Evolutionary conservation across 2,797 vertebrate species (phyloP).

Genomic region (Zalophus californianus): DNA sequence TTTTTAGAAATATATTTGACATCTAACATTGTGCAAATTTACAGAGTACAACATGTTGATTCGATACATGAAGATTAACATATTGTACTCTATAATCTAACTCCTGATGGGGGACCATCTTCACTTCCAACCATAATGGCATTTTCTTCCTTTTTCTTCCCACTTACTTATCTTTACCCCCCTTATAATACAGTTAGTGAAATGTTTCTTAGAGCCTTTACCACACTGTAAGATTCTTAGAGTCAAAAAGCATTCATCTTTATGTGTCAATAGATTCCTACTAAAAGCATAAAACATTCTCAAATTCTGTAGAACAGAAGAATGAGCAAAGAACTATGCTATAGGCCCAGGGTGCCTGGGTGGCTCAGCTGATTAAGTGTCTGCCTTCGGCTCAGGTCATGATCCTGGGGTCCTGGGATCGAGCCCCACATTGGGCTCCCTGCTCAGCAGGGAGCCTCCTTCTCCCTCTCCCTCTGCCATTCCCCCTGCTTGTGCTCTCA

Average conservation of each 20-base stretch:
- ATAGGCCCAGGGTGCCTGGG: too few relatives aligned
- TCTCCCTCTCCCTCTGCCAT: too few relatives aligned
- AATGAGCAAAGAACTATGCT: background rate
- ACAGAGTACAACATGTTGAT: background rate
- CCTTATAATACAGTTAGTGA: background rate
- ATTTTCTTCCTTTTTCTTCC: background rate
- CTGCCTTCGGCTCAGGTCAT: too few relatives aligned
- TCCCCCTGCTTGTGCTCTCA: too few relatives aligned
- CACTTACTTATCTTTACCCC: background rate
- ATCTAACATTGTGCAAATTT: background rate
- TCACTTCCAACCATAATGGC: background rate
- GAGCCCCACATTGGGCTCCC: too few relatives aligned
- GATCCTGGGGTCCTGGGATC: too few relatives aligned
- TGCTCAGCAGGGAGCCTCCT: too few relatives aligned
- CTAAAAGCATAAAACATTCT: background rate
- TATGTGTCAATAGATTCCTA: background rate
- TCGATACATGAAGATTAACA: background rate
- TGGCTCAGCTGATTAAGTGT: too few relatives aligned
- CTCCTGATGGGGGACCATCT: background rate
- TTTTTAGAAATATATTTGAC: background rate
- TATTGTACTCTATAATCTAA: background rate
- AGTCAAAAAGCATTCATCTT: background rate
- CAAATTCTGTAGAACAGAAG: background rate
- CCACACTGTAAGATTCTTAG: background rate
- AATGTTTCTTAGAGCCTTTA: background rate